These are phyloP conservation scores for Coccyzus lansbergi DNA, from an alignment of 2,797 vertebrate species.

Conservation along the genomic window DNA sequence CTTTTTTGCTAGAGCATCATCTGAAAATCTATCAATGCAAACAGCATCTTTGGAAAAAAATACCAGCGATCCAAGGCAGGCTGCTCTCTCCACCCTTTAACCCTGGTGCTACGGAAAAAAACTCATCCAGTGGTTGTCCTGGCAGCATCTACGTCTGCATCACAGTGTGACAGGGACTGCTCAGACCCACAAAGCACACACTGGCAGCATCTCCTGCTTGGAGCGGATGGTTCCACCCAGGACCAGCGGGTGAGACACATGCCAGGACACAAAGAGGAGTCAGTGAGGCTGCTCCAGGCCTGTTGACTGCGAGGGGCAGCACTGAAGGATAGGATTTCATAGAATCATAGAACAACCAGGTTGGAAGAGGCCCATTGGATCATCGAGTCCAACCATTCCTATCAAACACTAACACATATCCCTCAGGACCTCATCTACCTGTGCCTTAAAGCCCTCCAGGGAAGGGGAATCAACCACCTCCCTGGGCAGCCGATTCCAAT, in stretches of 20 bases:
- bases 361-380: too few species aligned
- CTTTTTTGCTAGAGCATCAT: conserved; percentile 82
- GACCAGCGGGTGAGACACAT: fast-evolving
- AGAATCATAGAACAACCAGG: too few species aligned
- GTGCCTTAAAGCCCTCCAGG: too few species aligned
- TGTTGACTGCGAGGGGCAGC: too few species aligned
- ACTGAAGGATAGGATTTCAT: too few species aligned
- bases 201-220: not conserved
- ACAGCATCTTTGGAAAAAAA: conserved; percentile 75
- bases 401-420: too few species aligned
- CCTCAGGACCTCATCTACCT: too few species aligned
- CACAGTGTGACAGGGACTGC: fast-evolving
- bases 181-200: fast-evolving
- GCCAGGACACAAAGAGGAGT: not conserved
- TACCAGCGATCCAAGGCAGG: not conserved
- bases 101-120: not conserved
- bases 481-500: too few species aligned
- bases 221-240: not conserved
- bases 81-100: conserved; percentile 39
- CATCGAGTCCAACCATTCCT: too few species aligned
- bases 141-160: fast-evolving
- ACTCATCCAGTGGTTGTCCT: not conserved
- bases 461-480: too few species aligned
- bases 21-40: conserved; percentile 90
- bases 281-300: not conserved